These are phyloP conservation scores for Thunnus albacares DNA, from an alignment of 2,797 vertebrate species.

Conservation along the genomic window DNA sequence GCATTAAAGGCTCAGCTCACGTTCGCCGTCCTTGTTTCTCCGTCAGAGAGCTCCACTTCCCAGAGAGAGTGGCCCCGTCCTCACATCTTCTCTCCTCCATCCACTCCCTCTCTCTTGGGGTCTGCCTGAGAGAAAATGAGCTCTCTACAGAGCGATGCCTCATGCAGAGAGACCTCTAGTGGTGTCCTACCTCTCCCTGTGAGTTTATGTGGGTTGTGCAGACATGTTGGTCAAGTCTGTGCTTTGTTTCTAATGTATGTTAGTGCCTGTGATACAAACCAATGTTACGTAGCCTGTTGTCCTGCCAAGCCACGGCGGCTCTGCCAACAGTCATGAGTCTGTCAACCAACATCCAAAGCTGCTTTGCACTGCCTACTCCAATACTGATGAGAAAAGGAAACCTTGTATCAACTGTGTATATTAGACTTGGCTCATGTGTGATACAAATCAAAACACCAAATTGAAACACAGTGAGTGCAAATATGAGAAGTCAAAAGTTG, in stretches of 20 bases:
- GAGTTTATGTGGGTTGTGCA: slow-evolving; percentile 18
- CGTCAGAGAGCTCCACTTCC: slow-evolving; percentile 47
- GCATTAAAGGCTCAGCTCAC: slow-evolving; percentile 58
- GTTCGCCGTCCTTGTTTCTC: slow-evolving; percentile 56
- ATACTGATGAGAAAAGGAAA: slow-evolving; percentile 50
- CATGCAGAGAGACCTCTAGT: not conserved
- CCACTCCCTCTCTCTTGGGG: slow-evolving; percentile 37
- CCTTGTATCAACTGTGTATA: slow-evolving; percentile 30
- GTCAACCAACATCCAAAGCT: slow-evolving; percentile 42
- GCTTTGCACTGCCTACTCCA: slow-evolving; percentile 15
- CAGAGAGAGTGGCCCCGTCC: slow-evolving; percentile 51
- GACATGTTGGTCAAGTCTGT: slow-evolving; percentile 25
- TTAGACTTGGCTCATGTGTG: slow-evolving; percentile 20
- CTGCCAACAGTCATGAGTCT: slow-evolving; percentile 43
- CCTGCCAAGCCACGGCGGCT: slow-evolving; percentile 46
- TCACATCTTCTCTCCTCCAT: slow-evolving; percentile 45
- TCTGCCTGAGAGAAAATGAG: not conserved
- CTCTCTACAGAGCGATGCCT: no score
- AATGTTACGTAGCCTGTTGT: slow-evolving; percentile 42
- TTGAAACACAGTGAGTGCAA: slow-evolving; percentile 30
- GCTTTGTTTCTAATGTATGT: slow-evolving; percentile 40
- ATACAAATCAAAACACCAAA: slow-evolving; percentile 25
- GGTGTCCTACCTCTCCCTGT: slow-evolving; percentile 39
- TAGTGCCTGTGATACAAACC: slow-evolving; percentile 30
- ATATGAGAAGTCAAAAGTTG: slow-evolving; percentile 4